Evolutionary conservation across 2,797 vertebrate species (phyloP).

Genomic region (Pangasius djambal): DNA sequence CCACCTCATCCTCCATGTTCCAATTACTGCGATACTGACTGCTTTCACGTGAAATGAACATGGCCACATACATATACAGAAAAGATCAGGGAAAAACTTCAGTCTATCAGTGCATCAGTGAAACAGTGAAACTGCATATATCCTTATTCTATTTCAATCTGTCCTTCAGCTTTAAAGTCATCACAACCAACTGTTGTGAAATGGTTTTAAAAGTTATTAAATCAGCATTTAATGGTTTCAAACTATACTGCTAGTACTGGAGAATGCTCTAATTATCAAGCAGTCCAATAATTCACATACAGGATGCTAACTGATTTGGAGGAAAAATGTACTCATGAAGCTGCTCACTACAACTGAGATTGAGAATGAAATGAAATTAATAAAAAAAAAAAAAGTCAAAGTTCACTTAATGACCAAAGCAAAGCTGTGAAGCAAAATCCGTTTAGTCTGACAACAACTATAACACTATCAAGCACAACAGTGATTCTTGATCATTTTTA

Average conservation of each 20-base stretch:
- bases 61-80: background rate
- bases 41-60: slow-evolving; percentile 19
- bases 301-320: background rate
- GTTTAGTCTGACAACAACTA: background rate
- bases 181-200: background rate
- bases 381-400: background rate
- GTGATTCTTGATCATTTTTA: background rate
- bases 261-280: background rate
- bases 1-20: slow-evolving; percentile 69
- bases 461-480: background rate
- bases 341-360: background rate
- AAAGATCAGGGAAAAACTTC: background rate
- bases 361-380: background rate
- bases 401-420: background rate
- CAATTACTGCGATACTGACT: slow-evolving; percentile 65
- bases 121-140: background rate
- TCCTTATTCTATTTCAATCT: background rate
- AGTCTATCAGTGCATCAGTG: background rate
- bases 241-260: background rate
- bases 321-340: background rate
- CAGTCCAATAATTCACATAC: background rate
- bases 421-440: background rate
- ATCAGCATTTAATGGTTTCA: background rate
- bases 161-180: background rate
- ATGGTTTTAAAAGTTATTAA: background rate